Conservation (phyloP, 2,797 vertebrate genomes). For the Sebastes vulpes region DNA sequence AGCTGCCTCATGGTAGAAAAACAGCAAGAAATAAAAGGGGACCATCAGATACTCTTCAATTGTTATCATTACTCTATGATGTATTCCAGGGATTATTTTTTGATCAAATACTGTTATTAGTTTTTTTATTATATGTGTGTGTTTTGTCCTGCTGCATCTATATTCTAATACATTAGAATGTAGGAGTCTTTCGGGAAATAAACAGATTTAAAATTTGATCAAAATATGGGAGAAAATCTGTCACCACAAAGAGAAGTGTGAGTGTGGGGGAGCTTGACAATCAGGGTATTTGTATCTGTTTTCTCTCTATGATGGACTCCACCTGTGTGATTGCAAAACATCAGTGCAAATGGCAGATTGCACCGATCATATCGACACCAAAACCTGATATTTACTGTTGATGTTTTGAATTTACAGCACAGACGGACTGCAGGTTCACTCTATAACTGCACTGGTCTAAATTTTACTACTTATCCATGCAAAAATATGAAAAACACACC, state of each 20-base stretch:
- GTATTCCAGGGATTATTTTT: not conserved
- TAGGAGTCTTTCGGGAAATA: not conserved
- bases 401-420: not conserved
- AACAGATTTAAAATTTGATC: not conserved
- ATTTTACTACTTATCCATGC: not conserved
- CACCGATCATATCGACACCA: not conserved
- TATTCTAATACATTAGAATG: not conserved
- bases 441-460: not conserved
- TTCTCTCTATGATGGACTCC: not conserved
- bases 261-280: not conserved
- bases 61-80: not conserved
- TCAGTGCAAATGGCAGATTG: not conserved
- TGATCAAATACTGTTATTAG: not conserved
- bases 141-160: not conserved
- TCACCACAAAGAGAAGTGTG: not conserved
- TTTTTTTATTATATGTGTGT: not conserved
- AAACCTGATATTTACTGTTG: conserved; percentile 1
- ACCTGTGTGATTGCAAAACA: not conserved
- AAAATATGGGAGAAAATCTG: not conserved
- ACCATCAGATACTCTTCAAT: not conserved
- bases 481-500: not conserved
- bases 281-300: not conserved
- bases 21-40: not conserved
- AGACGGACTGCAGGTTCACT: not conserved
- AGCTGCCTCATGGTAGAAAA: not conserved